Evolutionary conservation across 2,797 vertebrate genomes (phyloP).

Genomic region (Tolypeutes matacus): DNA sequence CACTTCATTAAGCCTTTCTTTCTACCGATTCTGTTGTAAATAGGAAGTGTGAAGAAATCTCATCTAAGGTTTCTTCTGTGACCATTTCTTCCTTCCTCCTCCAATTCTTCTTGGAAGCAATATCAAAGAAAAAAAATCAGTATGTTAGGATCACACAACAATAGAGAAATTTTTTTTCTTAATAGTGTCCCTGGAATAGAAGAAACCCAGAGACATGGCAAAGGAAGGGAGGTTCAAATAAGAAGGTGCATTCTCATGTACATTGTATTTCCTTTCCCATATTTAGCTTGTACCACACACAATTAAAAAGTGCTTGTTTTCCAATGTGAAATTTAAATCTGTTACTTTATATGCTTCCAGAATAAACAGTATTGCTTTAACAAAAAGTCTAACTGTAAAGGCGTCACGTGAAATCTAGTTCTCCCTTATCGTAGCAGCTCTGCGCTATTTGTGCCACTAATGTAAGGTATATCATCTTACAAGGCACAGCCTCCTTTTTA

Average conservation of each 20-base stretch:
- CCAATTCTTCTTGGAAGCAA: not conserved
- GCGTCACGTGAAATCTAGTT: not conserved
- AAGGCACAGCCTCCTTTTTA: conserved; percentile 35
- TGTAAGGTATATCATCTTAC: not conserved
- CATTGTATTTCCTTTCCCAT: not conserved
- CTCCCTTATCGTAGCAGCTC: not conserved
- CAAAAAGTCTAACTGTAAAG: conserved; percentile 46
- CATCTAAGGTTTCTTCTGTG: not conserved
- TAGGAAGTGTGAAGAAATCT: not conserved
- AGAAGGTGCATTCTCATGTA: not conserved
- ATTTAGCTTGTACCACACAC: not conserved
- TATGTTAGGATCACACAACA: not conserved
- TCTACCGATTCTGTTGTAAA: not conserved
- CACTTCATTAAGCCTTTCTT: not conserved
- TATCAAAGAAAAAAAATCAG: not conserved
- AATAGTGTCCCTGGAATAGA: not conserved
- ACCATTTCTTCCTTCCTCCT: not conserved
- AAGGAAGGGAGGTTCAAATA: not conserved
- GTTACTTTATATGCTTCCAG: not conserved
- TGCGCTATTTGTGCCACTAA: conserved; percentile 25
- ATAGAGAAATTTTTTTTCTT: not conserved
- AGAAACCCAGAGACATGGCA: not conserved
- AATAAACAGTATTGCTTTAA: conserved; percentile 55
- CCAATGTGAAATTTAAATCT: not conserved
- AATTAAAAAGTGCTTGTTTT: not conserved